These are phyloP conservation scores for Isaurus tuberculatus DNA, from an alignment of 92 coral and sea anemone genomes.

Conservation along the genomic window DNA sequence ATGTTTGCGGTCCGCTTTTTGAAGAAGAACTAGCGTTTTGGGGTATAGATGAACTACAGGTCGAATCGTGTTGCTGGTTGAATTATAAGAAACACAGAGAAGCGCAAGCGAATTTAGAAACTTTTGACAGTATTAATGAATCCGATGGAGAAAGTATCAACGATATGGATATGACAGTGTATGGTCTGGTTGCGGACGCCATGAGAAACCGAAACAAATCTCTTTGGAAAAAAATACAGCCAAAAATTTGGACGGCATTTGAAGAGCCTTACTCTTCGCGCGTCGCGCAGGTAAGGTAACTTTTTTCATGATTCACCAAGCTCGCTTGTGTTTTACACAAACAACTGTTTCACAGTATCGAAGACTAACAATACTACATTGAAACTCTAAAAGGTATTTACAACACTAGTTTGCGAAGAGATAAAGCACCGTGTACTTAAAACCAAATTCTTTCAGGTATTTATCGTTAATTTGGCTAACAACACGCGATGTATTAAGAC, in stretches of 20 bases:
- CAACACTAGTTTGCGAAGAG: neutral
- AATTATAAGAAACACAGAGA: slow-evolving; percentile 96
- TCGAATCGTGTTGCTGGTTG: slow-evolving; percentile 97
- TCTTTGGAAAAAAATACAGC: slow-evolving; percentile 82
- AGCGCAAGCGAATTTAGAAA: slow-evolving; percentile 94
- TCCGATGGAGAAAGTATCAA: slow-evolving; percentile 88
- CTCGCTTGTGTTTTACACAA: slow-evolving; percentile 1
- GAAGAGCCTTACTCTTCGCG: slow-evolving; percentile 95
- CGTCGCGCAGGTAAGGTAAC: slow-evolving; percentile 83
- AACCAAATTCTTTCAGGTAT: too few relatives aligned
- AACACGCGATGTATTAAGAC: neutral
- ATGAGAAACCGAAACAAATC: slow-evolving; percentile 76
- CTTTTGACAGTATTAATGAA: slow-evolving; percentile 72
- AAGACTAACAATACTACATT: neutral
- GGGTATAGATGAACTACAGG: slow-evolving; percentile 97
- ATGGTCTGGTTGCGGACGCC: slow-evolving; percentile 80
- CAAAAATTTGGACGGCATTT: slow-evolving; percentile 88
- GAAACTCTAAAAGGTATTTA: neutral
- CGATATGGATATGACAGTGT: slow-evolving; percentile 92
- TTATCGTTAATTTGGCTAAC: neutral
- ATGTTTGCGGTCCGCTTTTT: slow-evolving; percentile 96
- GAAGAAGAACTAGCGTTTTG: slow-evolving; percentile 98
- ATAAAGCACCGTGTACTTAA: neutral
- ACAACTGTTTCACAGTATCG: slow-evolving; percentile 1
- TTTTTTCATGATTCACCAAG: neutral